Base-by-base conservation (phyloP, 2,888 invertebrate species). In the Notodonta dromedarius region DNA sequence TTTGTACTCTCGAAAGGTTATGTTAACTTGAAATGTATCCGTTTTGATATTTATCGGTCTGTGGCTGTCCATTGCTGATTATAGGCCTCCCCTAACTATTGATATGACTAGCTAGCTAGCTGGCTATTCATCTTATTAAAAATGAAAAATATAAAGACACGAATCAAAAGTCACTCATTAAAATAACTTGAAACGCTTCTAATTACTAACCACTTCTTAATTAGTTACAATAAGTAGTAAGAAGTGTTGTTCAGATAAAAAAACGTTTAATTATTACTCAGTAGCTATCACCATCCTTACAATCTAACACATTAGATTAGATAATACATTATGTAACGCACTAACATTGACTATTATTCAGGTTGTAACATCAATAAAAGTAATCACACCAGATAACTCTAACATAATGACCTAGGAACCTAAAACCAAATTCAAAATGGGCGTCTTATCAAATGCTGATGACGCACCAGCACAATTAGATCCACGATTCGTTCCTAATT, bases 401-500 rank as follows among this genome's bases (percentile, higher is more conserved):
- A 53, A 61, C 58, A 65, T 66, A 74, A 71, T 75, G 70, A 72
- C 69, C 69, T 66, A 70, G 69, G 69, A 67, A 72, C 76, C 73
- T 63, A 74, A 71, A 78, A 73, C 76, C 77, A 74, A 80, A 79
- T 73, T 71, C 66, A 73, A 77, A 76, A 71, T 67, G 59, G 66
- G 62, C 74, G 70, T 67, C 69, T 79, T 81, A 85, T 82, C 83
- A 77, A 58, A 50, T 62, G 67, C 40, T 70, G 65, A 67, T 64
- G 64, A 68, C 55, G 50, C 54, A 64, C 83, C 80, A 78, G 9
- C 51, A 54, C 60, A 64, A 59, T 57, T 52, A 61, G 74, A 66
- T 42, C 75, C 61, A 50, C 60, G 53, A 63, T 62, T 61, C 57
- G 16, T 61, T 39, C 24, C 14, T 66, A 65, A 62, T 62, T 61